Evolutionary conservation across 1,140 invertebrate genomes (phyloP), one percentile per base, ranked within the genome.

Genomic region (Sitophilus oryzae): DNA sequence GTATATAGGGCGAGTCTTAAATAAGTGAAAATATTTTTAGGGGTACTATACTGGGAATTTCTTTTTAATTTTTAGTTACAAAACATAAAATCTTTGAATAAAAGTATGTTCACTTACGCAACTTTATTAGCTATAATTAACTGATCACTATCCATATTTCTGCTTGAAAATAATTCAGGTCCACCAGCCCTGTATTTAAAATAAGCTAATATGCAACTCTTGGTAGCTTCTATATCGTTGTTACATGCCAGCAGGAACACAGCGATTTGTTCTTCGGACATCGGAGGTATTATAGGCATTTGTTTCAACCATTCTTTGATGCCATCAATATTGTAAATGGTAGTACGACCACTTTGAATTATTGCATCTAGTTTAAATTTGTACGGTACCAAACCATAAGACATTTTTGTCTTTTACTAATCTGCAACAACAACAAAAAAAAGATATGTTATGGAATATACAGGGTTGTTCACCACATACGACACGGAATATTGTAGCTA

Each of bases 181-280:
- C 73, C 72, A 51, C 71, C 76, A 30, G 74, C 71, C 47, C 76
- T 74, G 36, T 76, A 63, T 22, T 71, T 71, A 62, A 79, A 83
- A 67, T 82, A 82, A 56, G 71, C 73, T 49, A 76, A 72, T 66
- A 83, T 80, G 56, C 79, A 82, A 10, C 59, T 72, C 58, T 78
- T 76, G 0, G 76, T 78, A 30, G 70, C 72, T 16, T 79, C 76
- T 4, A 76, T 53, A 20, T 80, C 71, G 25, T 74, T 77, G 36
- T 78, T 74, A 65, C 81, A 82, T 25, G 80, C 79, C 36, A 80
- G 73, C 22, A 80, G 74, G 61, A 82, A 83, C 16, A 82, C 67
- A 1, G 79, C 71, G 9, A 83, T 68, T 49, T 77, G 73, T 44
- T 68, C 64, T 18, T 70, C 65, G 0, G 59, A 56, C 23, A 67